A percentile compares a stretch with the other conserved stretches of the same genome.
Conservation (phyloP, 2,888 invertebrate genomes). For the Tethea ocularis region DNA sequence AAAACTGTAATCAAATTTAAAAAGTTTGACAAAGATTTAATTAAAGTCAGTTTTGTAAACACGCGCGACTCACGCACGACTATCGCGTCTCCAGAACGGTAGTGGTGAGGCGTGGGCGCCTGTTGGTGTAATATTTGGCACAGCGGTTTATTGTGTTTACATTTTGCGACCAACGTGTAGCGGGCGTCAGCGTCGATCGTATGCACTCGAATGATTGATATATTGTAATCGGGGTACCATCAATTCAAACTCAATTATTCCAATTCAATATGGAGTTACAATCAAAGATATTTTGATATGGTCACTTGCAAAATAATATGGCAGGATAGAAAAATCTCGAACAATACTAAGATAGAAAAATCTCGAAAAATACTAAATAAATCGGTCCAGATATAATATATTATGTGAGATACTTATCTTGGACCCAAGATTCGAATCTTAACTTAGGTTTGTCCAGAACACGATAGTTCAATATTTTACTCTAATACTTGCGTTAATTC, state of each 20-base stretch:
- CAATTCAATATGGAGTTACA: not conserved
- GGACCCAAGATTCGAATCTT: no score
- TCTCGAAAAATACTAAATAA: no score
- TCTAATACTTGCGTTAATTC: no score
- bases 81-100: not conserved
- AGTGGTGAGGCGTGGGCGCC: not conserved
- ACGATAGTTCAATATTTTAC: no score
- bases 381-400: no score
- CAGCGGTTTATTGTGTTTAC: constrained; percentile 3
- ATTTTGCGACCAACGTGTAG: not conserved
- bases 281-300: no score
- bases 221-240: not conserved
- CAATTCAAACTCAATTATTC: not conserved
- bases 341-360: no score
- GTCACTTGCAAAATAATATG: no score
- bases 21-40: not conserved
- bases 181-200: not conserved
- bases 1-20: not conserved
- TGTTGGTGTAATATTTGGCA: not conserved
- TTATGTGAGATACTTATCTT: no score
- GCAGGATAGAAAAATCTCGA: no score
- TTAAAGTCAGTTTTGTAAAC: not conserved
- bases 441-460: no score
- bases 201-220: not conserved
- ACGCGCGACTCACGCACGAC: not conserved